These are phyloP conservation scores for Coenonympha arcania DNA, from an alignment of 2,888 invertebrate genomes.

Conservation along the genomic window DNA sequence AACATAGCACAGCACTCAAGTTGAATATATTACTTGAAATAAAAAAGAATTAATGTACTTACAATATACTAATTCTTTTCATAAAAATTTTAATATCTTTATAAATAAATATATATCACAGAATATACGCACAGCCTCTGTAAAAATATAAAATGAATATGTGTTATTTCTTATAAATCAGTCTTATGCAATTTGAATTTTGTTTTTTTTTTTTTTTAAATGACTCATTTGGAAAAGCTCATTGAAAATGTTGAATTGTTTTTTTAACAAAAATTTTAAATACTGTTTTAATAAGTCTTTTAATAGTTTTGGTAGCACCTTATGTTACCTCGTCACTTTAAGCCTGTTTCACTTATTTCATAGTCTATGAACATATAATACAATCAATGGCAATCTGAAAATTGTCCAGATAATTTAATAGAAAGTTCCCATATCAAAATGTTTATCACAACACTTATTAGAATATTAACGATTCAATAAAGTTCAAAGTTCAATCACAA, in stretches of 20 bases:
- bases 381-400: slow-evolving; percentile 13
- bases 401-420: slow-evolving; percentile 28
- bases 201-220: too few relatives aligned
- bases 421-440: slow-evolving; percentile 32
- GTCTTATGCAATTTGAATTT: neutral
- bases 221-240: neutral
- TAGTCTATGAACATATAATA: slow-evolving; percentile 18
- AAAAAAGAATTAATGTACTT: slow-evolving; percentile 5
- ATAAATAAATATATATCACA: slow-evolving; percentile 23
- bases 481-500: slow-evolving; percentile 72
- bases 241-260: neutral
- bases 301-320: slow-evolving; percentile 18
- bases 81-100: neutral
- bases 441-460: slow-evolving; percentile 65
- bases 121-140: slow-evolving; percentile 17
- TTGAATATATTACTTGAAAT: too few relatives aligned
- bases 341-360: slow-evolving; percentile 22
- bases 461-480: slow-evolving; percentile 57
- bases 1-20: too few relatives aligned
- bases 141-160: neutral
- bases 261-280: neutral
- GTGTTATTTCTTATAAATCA: neutral
- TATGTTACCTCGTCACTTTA: slow-evolving; percentile 21
- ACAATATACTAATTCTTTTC: neutral
- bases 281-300: slow-evolving; percentile 15